Percentiles rank a stretch among this genome's conserved stretches.
Evolutionary conservation across 2,113 vertebrate species (phyloP).

Genomic region (Ibidorhyncha struthersii): DNA sequence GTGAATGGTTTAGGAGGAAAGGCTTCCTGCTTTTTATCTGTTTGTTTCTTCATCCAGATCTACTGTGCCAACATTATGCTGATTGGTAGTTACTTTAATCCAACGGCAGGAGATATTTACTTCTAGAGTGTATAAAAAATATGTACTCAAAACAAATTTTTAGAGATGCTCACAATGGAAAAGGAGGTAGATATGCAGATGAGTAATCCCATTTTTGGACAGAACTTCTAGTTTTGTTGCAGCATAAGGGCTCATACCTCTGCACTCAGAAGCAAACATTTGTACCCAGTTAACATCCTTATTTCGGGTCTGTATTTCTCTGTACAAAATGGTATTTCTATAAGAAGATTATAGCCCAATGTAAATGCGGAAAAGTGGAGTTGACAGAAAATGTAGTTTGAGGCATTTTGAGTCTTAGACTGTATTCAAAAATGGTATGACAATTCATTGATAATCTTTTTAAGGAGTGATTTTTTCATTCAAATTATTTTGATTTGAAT

Average conservation of each 20-base stretch:
- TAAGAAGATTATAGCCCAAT: background rate
- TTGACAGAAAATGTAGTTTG: background rate
- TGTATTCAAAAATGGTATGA: background rate
- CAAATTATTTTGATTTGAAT: background rate
- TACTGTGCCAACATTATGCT: background rate
- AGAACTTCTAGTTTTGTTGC: background rate
- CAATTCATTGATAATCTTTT: background rate
- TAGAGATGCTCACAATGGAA: background rate
- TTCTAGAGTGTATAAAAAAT: background rate
- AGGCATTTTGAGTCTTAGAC: background rate
- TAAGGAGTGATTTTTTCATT: background rate
- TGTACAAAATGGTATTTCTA: background rate
- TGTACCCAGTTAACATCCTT: background rate
- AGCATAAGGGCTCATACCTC: background rate
- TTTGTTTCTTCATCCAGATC: background rate
- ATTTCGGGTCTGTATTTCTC: background rate
- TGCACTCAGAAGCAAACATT: background rate
- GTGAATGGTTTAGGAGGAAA: background rate
- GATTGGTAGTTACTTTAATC: background rate
- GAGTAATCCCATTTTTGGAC: background rate
- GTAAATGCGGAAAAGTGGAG: background rate
- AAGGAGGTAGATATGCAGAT: background rate
- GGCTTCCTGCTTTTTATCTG: background rate
- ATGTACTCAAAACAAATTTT: background rate
- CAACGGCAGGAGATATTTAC: background rate